These are phyloP conservation scores for Epizoanthus rinbou DNA, from an alignment of 92 coral and sea anemone genomes.

Conservation along the genomic window DNA sequence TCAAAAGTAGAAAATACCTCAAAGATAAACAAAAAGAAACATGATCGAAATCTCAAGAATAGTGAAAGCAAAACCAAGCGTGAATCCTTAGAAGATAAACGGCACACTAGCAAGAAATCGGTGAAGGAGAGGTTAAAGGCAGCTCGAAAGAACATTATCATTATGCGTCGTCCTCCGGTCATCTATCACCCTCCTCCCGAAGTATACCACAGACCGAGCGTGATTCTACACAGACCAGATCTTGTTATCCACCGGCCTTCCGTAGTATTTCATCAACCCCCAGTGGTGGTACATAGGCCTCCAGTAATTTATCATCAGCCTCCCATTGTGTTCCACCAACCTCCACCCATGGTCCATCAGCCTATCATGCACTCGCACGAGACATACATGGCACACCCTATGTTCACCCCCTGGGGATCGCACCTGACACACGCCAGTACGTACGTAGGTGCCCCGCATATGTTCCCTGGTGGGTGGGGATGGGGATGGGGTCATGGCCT, in stretches of 20 bases:
- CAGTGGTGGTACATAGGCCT: slow-evolving; percentile 87
- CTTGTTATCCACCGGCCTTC: slow-evolving; percentile 92
- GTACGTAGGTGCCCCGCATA: slow-evolving; percentile 78
- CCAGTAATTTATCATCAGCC: slow-evolving; percentile 89
- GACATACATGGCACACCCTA: slow-evolving; percentile 77
- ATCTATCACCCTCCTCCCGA: slow-evolving; percentile 97
- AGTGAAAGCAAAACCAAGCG: slow-evolving; percentile 19
- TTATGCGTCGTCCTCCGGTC: slow-evolving; percentile 93
- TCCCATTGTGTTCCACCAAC: slow-evolving; percentile 88
- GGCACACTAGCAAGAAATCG: slow-evolving; percentile 4
- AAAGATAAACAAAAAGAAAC: slow-evolving; percentile 34
- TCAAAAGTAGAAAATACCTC: slow-evolving; percentile 68
- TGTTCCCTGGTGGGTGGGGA: slow-evolving; percentile 70
- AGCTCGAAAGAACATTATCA: slow-evolving; percentile 78
- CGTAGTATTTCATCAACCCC: slow-evolving; percentile 82
- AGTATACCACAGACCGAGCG: slow-evolving; percentile 86
- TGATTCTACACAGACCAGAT: slow-evolving; percentile 86
- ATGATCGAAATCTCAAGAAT: slow-evolving; percentile 13
- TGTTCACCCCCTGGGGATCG: slow-evolving; percentile 69
- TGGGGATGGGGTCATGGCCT: slow-evolving; percentile 58
- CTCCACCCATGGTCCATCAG: slow-evolving; percentile 89
- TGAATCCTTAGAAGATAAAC: slow-evolving; percentile 22
- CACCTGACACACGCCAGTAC: slow-evolving; percentile 70
- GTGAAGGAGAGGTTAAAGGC: slow-evolving; percentile 42
- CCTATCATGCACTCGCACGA: slow-evolving; percentile 87